Evolutionary conservation across 2,888 invertebrate species (phyloP).

Genomic region (Dolichomitus sp.): DNA sequence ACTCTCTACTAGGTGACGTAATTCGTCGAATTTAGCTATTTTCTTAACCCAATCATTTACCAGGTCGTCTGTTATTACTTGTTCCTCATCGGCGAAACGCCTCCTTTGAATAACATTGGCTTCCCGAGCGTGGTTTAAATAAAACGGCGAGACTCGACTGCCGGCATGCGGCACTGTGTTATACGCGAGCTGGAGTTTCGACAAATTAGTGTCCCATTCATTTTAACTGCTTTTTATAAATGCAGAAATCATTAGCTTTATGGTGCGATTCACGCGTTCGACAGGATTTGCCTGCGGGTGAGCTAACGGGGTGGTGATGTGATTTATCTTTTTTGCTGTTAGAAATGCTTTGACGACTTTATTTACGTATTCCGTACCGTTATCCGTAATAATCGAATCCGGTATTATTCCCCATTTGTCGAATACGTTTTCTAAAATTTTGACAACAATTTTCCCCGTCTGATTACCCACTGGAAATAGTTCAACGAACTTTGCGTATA

Average conservation of each 20-base stretch:
- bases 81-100: neutral
- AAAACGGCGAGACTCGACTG: too few species aligned
- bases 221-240: constrained; percentile 53
- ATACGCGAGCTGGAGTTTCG: too few species aligned
- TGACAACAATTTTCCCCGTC: constrained; percentile 19
- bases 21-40: constrained; percentile 36
- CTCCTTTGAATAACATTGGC: neutral
- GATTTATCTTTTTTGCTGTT: neutral
- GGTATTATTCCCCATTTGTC: constrained; percentile 24
- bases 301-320: neutral
- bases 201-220: too few species aligned
- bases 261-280: constrained; percentile 33
- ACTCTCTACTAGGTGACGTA: constrained; percentile 20
- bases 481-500: constrained; percentile 48
- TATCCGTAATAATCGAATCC: constrained; percentile 24
- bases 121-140: constrained; percentile 55
- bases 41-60: constrained; percentile 6
- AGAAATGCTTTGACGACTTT: constrained; percentile 35
- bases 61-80: neutral
- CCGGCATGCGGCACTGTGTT: too few species aligned
- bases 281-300: constrained; percentile 8
- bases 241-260: constrained; percentile 47
- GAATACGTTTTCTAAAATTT: constrained; percentile 25
- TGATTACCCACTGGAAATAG: constrained; percentile 22
- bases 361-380: constrained; percentile 34